Base-by-base conservation (phyloP, 2,113 vertebrate genomes). In the Ictalurus punctatus region DNA sequence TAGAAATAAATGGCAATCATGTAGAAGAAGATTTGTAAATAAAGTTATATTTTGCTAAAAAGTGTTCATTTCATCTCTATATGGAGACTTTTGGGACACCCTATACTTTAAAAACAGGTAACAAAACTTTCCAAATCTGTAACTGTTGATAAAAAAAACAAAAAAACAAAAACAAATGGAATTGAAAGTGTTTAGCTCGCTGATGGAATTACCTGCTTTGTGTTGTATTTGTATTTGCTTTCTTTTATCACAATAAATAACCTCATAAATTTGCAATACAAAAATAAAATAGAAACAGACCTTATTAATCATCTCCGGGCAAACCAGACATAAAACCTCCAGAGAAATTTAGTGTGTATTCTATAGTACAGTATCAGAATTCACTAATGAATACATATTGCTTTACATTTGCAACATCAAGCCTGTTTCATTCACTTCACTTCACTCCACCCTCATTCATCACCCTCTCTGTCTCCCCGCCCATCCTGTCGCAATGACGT, bases 201-300 rank as follows among this genome's bases (percentile, higher is more conserved):
- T 65, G 59, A 19, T 30, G 59, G 40, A 80, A 80, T 52, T 54
- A 52, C 40, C n/a, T 80, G 40, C 58, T 25, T 56, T 81, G 10
- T n/a, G 44, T 52, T 48, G 7, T n/a, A n/a, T 48, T 48, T 48
- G 44, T 48, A 48, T 48, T 48, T 52, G 44, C 14, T 56, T 78
- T 48, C 23, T 78, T 9, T 30, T 34, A 23, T 40, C 10, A 21
- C 65, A 83, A 83, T 73, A 88, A 88, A 83, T 61, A 74, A 83
- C 19, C 69, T 58, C 40, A 85, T 34, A 52, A 30, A 65, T n/a
- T 21, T 71, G 14, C 6, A 84, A 27, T 76, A 78, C 71, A 88
- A 88, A 88, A 74, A 88, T 65, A 85, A 81, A 54, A 85, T 30
- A 69, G 27, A 44, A 78, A 78, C 27, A 88, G n/a, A 79, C 23